Base-by-base conservation (phyloP, 2,888 invertebrate genomes). In the Scaptomyza caliginosa region DNA sequence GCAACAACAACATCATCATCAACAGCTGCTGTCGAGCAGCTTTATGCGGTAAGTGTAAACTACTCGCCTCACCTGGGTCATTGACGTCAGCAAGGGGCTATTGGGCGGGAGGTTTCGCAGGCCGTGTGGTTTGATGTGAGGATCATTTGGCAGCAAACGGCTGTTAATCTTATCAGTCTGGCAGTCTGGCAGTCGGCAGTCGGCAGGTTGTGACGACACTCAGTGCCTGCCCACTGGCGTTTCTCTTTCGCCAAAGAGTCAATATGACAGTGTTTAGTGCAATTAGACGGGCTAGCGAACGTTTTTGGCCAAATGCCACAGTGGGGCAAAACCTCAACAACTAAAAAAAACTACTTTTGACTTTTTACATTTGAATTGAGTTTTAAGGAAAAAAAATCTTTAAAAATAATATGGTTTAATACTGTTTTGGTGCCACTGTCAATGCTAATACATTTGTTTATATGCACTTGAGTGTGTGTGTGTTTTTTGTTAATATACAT, bases 1-100 rank as follows among this genome's bases (percentile, higher is more conserved):
- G 6, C 67, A 68, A 19, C 67, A 73, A 7, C 34, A 72, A 11
- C 76, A 72, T 34, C 70, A 72, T 19, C 76, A 86, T 30, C 73
- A 83, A 34, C 89, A 67, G 62, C 64, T 84, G 74, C 67, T 89
- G 60, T 74, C 86, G 52, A 69, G 71, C 64, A 79, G 78, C 62
- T 89, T 88, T 52, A 77, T 85, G 77, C 89, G 89, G 89, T 89
- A 82, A 89, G 89, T 82, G 58, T 60, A 66, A 59, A 55, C 65
- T 50, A 30, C 43, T 51, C 43, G 43, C 28, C 58, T 43, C 67
- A 57, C 54, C 32, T 51, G 45, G 60, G 57, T 59, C 64, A 78
- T 79, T 79, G 75, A 83, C 77, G 73, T 79, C 79, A 79, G 67
- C 56, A 30, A 26, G 32, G 24, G 42, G 13, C n/a, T 24, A 6